phyloP scores from a whole-genome alignment of 2,888 invertebrate genomes.

The Branchellion lobata region DNA sequence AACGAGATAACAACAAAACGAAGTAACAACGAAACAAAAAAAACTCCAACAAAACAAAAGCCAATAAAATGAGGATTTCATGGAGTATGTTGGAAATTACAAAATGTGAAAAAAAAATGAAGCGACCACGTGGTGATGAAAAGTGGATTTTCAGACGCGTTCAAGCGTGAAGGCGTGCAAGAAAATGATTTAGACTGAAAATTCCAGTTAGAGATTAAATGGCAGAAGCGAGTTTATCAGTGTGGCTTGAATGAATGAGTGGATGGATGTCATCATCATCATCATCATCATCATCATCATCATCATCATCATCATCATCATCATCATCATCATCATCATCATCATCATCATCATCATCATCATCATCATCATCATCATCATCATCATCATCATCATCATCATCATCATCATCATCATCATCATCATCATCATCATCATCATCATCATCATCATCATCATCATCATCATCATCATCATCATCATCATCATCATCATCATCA shows the following conservation, averaged over 20 bases:
- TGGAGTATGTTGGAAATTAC: too few species aligned
- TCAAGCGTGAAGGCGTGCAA: neutral
- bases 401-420: constrained; percentile 6
- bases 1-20: too few species aligned
- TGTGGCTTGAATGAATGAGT: neutral
- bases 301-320: constrained; percentile 41
- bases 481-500: constrained; percentile 15
- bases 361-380: constrained; percentile 35
- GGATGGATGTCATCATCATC: too few species aligned
- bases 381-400: constrained; percentile 28
- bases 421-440: constrained; percentile 16
- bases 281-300: constrained; percentile 36
- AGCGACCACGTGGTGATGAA: neutral
- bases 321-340: constrained; percentile 39
- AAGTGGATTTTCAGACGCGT: neutral
- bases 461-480: constrained; percentile 6
- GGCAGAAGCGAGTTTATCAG: neutral
- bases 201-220: neutral
- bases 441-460: constrained; percentile 17
- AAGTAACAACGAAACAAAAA: too few species aligned
- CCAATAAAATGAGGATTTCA: too few species aligned
- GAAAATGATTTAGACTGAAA: neutral
- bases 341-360: constrained; percentile 40
- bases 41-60: too few species aligned
- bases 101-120: too few species aligned